Evolutionary conservation across 2,888 invertebrate genomes (phyloP).

Genomic region (Allophyes oxyacanthae): DNA sequence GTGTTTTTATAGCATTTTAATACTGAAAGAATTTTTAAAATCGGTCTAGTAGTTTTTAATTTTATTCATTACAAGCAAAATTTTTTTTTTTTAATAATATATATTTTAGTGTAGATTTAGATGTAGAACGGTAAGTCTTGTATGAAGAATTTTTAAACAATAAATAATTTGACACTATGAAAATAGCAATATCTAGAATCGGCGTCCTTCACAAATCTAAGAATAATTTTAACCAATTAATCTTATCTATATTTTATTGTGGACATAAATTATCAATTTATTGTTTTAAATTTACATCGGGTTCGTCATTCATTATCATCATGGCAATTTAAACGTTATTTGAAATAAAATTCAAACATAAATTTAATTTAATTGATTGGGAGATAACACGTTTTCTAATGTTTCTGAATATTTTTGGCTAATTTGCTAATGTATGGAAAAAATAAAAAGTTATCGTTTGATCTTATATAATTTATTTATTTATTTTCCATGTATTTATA

Average conservation of each 20-base stretch:
- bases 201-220: conserved; percentile 28
- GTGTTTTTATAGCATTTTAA: too few species aligned
- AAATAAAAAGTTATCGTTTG: too few species aligned
- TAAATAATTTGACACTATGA: too few species aligned
- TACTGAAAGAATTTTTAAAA: too few species aligned
- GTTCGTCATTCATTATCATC: conserved; percentile 31
- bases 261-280: conserved; percentile 29
- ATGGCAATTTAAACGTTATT: conserved; percentile 24
- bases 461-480: neutral
- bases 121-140: too few species aligned
- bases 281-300: conserved; percentile 26
- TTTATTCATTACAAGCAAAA: too few species aligned
- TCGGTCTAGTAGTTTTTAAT: too few species aligned
- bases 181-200: too few species aligned
- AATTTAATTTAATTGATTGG: conserved; percentile 14
- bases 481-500: conserved; percentile 30
- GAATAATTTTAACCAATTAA: conserved; percentile 27
- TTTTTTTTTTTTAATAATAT: too few species aligned
- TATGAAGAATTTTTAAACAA: too few species aligned
- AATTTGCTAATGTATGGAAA: neutral
- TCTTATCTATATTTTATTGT: conserved; percentile 23
- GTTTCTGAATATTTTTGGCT: neutral
- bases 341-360: conserved; percentile 14
- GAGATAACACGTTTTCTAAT: neutral
- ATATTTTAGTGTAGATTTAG: too few species aligned